These are phyloP conservation scores for Aurelia sp. DNA, from an alignment of 30 jellyfish, hydroid and myxozoan species.

Conservation along the genomic window DNA sequence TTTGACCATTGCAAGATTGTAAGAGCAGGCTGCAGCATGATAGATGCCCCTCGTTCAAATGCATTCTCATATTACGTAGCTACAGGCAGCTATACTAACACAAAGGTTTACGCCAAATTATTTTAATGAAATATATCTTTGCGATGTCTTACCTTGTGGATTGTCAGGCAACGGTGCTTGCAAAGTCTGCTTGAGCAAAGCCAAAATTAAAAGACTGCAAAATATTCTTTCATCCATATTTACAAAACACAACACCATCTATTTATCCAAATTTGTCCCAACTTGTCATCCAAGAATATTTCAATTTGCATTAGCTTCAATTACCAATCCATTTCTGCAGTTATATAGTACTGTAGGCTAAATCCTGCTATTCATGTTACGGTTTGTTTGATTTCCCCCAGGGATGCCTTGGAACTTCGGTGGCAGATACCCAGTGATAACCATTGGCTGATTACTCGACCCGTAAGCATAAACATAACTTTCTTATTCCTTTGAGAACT, in stretches of 20 bases:
- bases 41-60: no score
- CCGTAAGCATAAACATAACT: not conserved
- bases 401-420: constrained; percentile 47
- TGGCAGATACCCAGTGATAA: constrained; percentile 37
- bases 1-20: no score
- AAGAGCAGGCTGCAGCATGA: no score
- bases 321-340: not conserved
- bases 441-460: constrained; percentile 30
- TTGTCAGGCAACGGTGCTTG: constrained; percentile 43
- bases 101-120: no score
- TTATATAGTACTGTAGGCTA: not conserved
- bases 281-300: no score
- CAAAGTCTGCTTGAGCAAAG: constrained; percentile 11
- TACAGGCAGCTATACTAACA: no score
- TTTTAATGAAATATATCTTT: no score
- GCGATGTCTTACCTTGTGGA: constrained; percentile 27
- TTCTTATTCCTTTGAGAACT: not conserved
- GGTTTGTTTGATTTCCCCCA: not conserved
- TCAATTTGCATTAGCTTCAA: not conserved
- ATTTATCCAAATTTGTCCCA: not conserved
- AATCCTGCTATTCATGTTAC: not conserved
- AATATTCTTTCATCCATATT: constrained; percentile 26
- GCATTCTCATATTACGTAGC: no score
- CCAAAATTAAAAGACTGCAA: constrained; percentile 2
- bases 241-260: not conserved